These are phyloP conservation scores for Campaea margaritaria DNA, from an alignment of 2,888 invertebrate genomes.

Conservation along the genomic window DNA sequence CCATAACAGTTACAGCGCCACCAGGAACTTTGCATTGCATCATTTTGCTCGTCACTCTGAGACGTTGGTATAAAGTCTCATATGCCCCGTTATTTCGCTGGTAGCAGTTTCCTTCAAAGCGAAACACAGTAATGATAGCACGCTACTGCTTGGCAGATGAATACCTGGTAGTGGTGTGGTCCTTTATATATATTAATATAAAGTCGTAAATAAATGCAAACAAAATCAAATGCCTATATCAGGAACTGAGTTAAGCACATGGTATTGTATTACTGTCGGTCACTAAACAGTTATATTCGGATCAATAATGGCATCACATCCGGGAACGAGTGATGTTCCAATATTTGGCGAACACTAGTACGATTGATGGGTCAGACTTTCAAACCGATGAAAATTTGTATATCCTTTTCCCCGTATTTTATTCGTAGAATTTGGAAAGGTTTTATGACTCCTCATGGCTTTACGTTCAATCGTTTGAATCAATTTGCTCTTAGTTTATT, in stretches of 20 bases:
- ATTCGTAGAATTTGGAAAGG: slow-evolving; percentile 13
- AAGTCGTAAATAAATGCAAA: too few relatives aligned
- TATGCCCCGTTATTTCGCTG: too few relatives aligned
- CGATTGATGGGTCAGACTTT: slow-evolving; percentile 58
- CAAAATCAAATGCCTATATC: too few relatives aligned
- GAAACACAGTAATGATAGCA: too few relatives aligned
- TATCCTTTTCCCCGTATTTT: slow-evolving; percentile 33
- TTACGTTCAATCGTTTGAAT: slow-evolving; percentile 10
- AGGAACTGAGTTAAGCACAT: not conserved
- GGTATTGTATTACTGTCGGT: slow-evolving; percentile 1
- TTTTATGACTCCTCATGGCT: not conserved
- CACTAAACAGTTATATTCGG: slow-evolving; percentile 41
- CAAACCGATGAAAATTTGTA: slow-evolving; percentile 58
- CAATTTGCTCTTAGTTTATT: slow-evolving; percentile 28
- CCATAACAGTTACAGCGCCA: too few relatives aligned
- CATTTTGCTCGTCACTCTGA: too few relatives aligned
- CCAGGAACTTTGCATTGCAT: too few relatives aligned
- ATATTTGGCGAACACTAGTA: slow-evolving; percentile 71
- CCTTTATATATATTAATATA: too few relatives aligned
- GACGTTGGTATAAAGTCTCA: too few relatives aligned
- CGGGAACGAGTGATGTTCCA: slow-evolving; percentile 60
- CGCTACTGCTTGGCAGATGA: too few relatives aligned
- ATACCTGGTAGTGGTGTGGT: too few relatives aligned
- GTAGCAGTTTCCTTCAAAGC: too few relatives aligned
- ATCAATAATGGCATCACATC: slow-evolving; percentile 50